Evolutionary conservation across 2,888 invertebrate genomes (phyloP), one percentile per base, ranked within the genome.

Genomic region (Drosophila neotestacea): DNA sequence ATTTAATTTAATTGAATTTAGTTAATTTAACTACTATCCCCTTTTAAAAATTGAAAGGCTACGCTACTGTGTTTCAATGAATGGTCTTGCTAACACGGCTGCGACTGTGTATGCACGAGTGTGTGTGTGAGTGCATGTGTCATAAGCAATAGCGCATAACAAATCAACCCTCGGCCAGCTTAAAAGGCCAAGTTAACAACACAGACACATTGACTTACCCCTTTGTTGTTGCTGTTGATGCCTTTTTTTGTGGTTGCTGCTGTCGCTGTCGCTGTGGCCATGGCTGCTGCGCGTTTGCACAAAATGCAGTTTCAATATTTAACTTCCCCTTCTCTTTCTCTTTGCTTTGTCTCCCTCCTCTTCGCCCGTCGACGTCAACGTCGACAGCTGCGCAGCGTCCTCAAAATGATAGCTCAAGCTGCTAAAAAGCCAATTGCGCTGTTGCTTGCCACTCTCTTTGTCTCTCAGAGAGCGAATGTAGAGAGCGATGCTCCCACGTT

Each of bases 121-220:
- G 54, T 44, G 2, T 47, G 47, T 39, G 6, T 56, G 47, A 32
- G 27, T 66, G 58, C 44, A 38, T 62, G 50, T 51, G 54, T 47
- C 70, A 63, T 63, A 59, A 39, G 68, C 69, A 48, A 59, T 52
- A 64, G 38, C 65, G 83, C 77, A 76, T 67, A 48, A 63, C 67
- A 76, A 75, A 76, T 64, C 85, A 73, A 77, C 84, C 84, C 84
- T 70, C 67, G 70, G 46, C 42, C 58, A 71, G 71, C 59, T 71
- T 73, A 73, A 47, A 85, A 72, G 84, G 67, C 84, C 84, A 88
- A 83, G 84, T 85, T 88, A 88, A 76, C 76, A 70, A 56, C 36
- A 51, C 27, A 36, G 44, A 39, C n/a, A 52, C 46, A 50, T 51
- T 32, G 55, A 85, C 88, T 89, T 88, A 86, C 85, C 85, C 89